These are phyloP conservation scores for Metopia argyrocephala DNA, from an alignment of 2,888 invertebrate species.

Conservation along the genomic window DNA sequence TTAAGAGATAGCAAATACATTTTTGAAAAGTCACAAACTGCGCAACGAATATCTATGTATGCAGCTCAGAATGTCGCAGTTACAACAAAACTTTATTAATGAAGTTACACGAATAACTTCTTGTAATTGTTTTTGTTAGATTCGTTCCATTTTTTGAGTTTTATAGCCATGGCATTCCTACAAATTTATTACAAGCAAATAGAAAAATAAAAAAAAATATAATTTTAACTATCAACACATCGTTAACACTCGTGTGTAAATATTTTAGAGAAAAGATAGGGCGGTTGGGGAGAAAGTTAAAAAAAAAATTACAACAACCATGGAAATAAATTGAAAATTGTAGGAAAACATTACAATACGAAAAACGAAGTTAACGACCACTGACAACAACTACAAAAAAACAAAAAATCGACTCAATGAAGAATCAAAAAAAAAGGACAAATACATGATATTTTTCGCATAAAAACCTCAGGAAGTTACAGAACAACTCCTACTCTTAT, in stretches of 20 bases:
- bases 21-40: neutral
- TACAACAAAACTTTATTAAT: conserved; percentile 22
- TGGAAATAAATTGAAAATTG: conserved; percentile 56
- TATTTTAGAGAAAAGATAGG: conserved; percentile 33
- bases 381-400: conserved; percentile 14
- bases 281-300: conserved; percentile 61
- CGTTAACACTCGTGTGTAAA: conserved; percentile 63
- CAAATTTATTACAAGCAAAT: conserved; percentile 11
- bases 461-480: conserved; percentile 75
- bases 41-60: neutral
- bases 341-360: neutral
- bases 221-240: conserved; percentile 64
- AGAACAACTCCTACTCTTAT: conserved; percentile 77
- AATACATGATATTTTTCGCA: conserved; percentile 67
- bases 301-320: conserved; percentile 41
- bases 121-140: conserved; percentile 16
- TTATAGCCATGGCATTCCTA: conserved; percentile 15
- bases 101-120: conserved; percentile 14
- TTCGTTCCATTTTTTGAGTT: conserved; percentile 14
- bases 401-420: conserved; percentile 36
- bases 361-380: conserved; percentile 24
- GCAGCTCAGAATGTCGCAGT: neutral
- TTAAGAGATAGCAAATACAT: neutral
- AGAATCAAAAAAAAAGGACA: conserved; percentile 18
- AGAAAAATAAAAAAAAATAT: too few species aligned